Percentiles rank a stretch among this genome's conserved stretches.
Evolutionary conservation across 2,113 vertebrate species (phyloP).

Genomic region (Podiceps cristatus): DNA sequence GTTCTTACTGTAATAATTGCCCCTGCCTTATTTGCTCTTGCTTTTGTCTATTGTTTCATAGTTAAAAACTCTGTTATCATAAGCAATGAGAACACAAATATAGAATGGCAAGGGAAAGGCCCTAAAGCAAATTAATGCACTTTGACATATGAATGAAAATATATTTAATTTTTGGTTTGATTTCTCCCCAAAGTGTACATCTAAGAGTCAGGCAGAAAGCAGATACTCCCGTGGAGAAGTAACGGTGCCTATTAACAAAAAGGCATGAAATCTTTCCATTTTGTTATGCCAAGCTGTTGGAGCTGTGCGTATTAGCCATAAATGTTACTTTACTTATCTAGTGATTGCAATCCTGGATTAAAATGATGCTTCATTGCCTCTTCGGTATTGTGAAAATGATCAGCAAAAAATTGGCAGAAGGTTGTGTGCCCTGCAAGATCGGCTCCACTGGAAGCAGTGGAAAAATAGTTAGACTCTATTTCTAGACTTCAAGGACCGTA

Average conservation of each 20-base stretch:
- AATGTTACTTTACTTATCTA: background rate
- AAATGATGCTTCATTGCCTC: background rate
- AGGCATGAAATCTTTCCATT: background rate
- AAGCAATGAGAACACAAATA: background rate
- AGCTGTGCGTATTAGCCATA: background rate
- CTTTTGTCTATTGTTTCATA: background rate
- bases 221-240: background rate
- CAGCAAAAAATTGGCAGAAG: background rate
- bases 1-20: background rate
- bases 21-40: background rate
- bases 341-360: background rate
- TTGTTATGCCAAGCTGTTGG: background rate
- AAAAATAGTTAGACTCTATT: background rate
- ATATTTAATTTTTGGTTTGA: slow-evolving; percentile 18
- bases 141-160: background rate
- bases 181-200: background rate
- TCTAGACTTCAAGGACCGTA: background rate
- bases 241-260: background rate
- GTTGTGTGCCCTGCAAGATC: background rate
- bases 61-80: background rate
- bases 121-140: background rate
- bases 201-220: slow-evolving; percentile 9
- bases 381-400: background rate
- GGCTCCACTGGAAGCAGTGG: background rate
- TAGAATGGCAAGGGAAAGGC: background rate